Evolutionary conservation across 2,113 vertebrate species (phyloP).

Genomic region (Rhinolophus sinicus): DNA sequence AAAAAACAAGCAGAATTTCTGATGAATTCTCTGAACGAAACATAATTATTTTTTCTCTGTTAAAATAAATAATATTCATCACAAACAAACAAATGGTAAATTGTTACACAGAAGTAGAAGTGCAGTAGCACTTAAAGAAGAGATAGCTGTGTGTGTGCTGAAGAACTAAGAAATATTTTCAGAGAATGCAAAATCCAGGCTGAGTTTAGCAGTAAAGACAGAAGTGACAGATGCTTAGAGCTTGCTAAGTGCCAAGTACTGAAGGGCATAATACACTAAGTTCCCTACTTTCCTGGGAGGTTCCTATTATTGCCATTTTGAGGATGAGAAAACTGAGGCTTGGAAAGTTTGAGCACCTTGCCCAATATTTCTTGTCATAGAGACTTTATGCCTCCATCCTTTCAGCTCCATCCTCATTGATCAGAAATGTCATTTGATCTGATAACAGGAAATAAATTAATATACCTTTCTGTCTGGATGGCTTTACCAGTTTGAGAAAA

Average conservation of each 20-base stretch:
- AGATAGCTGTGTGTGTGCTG: neutral
- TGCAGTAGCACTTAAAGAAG: neutral
- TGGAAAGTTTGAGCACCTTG: neutral
- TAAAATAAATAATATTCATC: neutral
- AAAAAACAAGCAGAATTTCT: constrained; percentile 40
- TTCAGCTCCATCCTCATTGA: constrained; percentile 66
- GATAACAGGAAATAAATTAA: constrained; percentile 62
- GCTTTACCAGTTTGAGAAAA: neutral
- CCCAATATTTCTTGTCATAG: neutral
- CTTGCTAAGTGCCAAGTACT: neutral
- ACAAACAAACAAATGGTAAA: neutral
- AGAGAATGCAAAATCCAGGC: neutral
- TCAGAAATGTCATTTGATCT: constrained; percentile 65
- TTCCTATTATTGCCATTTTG: neutral
- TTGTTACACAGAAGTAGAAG: neutral
- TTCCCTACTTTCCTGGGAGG: neutral
- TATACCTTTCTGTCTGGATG: constrained; percentile 64
- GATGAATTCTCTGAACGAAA: neutral
- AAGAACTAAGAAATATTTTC: neutral
- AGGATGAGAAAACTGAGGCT: neutral
- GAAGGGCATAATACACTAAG: neutral
- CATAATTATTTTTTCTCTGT: neutral
- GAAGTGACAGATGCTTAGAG: neutral
- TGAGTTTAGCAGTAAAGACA: neutral
- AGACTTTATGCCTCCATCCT: constrained; percentile 62